These are phyloP conservation scores for Branchellion lobata DNA, from an alignment of 2,888 invertebrate species.

Conservation along the genomic window DNA sequence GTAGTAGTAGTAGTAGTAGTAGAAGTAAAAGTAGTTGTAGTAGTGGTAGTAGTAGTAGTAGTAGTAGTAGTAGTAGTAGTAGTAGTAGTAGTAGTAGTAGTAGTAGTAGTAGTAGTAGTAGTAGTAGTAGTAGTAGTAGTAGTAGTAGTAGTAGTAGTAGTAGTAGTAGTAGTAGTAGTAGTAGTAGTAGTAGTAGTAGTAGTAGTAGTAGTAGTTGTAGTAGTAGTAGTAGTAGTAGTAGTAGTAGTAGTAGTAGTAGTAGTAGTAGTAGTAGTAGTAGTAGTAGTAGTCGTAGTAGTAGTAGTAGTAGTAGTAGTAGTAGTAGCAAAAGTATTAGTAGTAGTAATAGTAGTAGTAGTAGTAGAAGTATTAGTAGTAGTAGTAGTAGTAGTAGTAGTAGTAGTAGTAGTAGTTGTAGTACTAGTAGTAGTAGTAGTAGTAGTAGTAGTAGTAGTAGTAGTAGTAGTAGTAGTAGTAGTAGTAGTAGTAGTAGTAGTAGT, in stretches of 20 bases:
- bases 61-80: not conserved
- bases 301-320: too few relatives aligned
- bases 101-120: conserved; percentile 26
- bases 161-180: conserved; percentile 25
- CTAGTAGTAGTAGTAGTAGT: conserved; percentile 32
- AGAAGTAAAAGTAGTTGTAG: too few relatives aligned
- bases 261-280: conserved; percentile 34
- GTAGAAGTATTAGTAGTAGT: too few relatives aligned
- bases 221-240: conserved; percentile 34
- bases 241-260: conserved; percentile 32
- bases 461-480: conserved; percentile 26
- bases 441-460: conserved; percentile 21
- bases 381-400: conserved; percentile 34
- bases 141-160: conserved; percentile 34
- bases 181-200: not conserved
- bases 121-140: conserved; percentile 28
- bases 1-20: too few relatives aligned
- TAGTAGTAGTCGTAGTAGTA: too few relatives aligned
- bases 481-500: conserved; percentile 34
- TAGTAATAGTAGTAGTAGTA: too few relatives aligned
- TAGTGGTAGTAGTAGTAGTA: conserved; percentile 17
- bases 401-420: conserved; percentile 28
- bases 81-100: not conserved
- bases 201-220: conserved; percentile 30
- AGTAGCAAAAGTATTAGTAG: too few relatives aligned